Evolutionary conservation across 53 echinoderm and acorn worm species (phyloP).

Genomic region (Henricia sp.): DNA sequence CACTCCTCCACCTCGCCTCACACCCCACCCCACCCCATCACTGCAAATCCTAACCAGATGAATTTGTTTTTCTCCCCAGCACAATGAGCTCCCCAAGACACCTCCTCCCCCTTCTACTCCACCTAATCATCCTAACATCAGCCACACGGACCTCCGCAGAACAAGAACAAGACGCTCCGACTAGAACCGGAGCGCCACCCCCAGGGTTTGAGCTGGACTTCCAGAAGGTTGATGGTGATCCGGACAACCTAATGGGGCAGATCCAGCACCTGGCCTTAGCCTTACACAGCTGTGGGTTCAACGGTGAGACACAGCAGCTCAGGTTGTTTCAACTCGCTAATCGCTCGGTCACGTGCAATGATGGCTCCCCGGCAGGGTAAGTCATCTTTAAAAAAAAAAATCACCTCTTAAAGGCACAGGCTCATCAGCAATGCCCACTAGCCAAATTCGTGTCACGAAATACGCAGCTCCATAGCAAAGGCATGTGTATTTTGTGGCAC

Average conservation of each 20-base stretch:
- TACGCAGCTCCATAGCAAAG: no score
- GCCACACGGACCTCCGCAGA: constrained; percentile 5
- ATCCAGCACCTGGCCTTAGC: constrained; percentile 90
- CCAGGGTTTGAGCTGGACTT: constrained; percentile 87
- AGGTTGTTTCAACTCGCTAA: constrained; percentile 75
- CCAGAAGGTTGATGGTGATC: constrained; percentile 75
- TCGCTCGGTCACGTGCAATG: constrained; percentile 93
- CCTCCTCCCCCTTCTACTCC: constrained; percentile 18
- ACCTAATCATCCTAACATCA: constrained; percentile 31
- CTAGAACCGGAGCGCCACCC: neutral
- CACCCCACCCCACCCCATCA: neutral
- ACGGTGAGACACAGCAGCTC: constrained; percentile 80
- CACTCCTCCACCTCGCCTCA: neutral
- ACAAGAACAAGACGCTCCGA: constrained; percentile 1
- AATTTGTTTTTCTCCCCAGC: constrained; percentile 6
- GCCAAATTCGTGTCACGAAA: no score
- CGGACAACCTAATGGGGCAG: constrained; percentile 81
- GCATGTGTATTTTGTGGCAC: no score
- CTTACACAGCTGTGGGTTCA: constrained; percentile 83
- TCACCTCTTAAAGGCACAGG: no score
- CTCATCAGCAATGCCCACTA: no score
- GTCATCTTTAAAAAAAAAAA: neutral
- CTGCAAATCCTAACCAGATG: neutral
- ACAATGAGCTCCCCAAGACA: constrained; percentile 21
- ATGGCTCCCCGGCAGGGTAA: constrained; percentile 91